phyloP scores from a whole-genome alignment of 2,888 invertebrate species.

The Lasioglossum villosulum region DNA sequence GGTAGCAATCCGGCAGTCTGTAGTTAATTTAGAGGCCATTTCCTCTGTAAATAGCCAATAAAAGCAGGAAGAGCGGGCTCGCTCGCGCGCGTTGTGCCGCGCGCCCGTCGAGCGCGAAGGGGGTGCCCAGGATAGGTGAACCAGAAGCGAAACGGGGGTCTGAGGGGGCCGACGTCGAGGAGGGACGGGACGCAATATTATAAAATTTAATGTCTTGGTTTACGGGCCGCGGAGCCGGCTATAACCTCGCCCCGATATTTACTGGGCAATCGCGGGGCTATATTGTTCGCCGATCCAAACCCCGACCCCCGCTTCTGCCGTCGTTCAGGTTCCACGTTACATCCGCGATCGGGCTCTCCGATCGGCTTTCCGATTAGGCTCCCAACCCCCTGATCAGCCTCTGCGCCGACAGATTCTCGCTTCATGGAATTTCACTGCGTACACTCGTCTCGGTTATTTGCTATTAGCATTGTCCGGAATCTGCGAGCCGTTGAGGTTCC shows the following conservation, averaged over 20 bases:
- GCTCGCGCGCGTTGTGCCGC: constrained; percentile 28
- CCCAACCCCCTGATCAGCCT: background rate
- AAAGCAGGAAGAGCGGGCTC: constrained; percentile 78
- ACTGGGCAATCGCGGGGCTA: constrained; percentile 80
- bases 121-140: constrained; percentile 55
- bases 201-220: constrained; percentile 85
- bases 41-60: constrained; percentile 85
- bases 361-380: constrained; percentile 37
- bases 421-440: background rate
- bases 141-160: constrained; percentile 42
- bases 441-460: background rate
- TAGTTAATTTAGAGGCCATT: constrained; percentile 85
- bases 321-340: constrained; percentile 28
- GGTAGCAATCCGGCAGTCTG: constrained; percentile 82
- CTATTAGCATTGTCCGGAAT: background rate
- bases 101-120: constrained; percentile 49
- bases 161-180: constrained; percentile 60
- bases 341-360: constrained; percentile 33
- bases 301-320: constrained; percentile 17
- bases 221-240: constrained; percentile 82
- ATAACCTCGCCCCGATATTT: constrained; percentile 82
- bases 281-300: constrained; percentile 70
- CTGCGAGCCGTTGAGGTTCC: background rate
- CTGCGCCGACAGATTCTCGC: constrained; percentile 13
- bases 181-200: constrained; percentile 82